Evolutionary conservation across 1,140 invertebrate genomes (phyloP).

Genomic region (Ostrea edulis): DNA sequence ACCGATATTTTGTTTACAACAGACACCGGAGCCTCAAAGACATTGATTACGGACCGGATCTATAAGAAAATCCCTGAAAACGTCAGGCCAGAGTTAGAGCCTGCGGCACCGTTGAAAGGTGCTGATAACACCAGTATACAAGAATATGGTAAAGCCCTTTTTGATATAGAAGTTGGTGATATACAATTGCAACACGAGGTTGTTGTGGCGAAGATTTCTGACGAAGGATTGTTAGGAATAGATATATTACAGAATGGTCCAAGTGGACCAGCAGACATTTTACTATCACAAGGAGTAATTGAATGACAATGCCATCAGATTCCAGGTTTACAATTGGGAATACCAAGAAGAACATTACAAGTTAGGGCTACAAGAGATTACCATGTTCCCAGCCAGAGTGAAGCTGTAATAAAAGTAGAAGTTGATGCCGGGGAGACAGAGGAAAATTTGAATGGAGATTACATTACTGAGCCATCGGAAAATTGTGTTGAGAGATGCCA

Average conservation of each 20-base stretch:
- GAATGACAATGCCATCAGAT: background rate
- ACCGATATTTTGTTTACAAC: slow-evolving; percentile 31
- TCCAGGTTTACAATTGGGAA: slow-evolving; percentile 19
- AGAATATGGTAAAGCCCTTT: slow-evolving; percentile 45
- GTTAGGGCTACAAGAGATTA: slow-evolving; percentile 7
- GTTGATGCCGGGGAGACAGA: background rate
- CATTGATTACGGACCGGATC: slow-evolving; percentile 46
- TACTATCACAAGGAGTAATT: no score
- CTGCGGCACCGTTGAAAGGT: background rate
- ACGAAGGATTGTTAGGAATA: slow-evolving; percentile 39
- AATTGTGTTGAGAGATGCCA: background rate
- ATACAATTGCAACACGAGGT: slow-evolving; percentile 21
- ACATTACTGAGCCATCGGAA: slow-evolving; percentile 36
- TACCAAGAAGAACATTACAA: background rate
- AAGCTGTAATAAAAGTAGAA: slow-evolving; percentile 37
- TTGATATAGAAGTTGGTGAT: slow-evolving; percentile 22
- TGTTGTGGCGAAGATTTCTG: slow-evolving; percentile 45
- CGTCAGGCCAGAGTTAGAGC: slow-evolving; percentile 23
- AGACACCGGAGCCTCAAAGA: slow-evolving; percentile 51
- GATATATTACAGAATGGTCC: slow-evolving; percentile 44
- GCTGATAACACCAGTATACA: background rate
- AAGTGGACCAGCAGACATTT: slow-evolving; percentile 28
- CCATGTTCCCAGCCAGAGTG: slow-evolving; percentile 12
- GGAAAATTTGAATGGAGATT: background rate
- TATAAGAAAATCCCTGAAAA: slow-evolving; percentile 41